A percentile compares a stretch with the other conserved stretches of the same genome.
phyloP scores from a whole-genome alignment of 2,113 vertebrate species.

The Labeo rohita region DNA sequence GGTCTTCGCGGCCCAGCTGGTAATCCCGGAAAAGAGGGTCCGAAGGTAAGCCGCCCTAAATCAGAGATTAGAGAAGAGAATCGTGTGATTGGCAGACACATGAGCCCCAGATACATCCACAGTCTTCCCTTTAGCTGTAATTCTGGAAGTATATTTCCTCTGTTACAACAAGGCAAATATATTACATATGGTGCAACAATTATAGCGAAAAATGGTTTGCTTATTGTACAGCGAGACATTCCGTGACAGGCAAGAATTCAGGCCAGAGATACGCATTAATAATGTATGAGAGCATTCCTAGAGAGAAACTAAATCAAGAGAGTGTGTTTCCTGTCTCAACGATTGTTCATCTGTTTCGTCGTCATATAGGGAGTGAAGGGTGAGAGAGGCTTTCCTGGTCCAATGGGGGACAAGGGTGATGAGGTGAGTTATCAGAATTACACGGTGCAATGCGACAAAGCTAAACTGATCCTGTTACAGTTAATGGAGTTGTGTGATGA shows the following conservation, averaged over 20 bases:
- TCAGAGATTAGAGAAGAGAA: conserved; percentile 2
- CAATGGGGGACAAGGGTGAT: conserved; percentile 90
- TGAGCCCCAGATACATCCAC: neutral
- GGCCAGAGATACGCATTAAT: conserved; percentile 14
- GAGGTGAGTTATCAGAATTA: conserved; percentile 81
- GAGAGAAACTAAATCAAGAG: conserved; percentile 3
- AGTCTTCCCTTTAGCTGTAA: neutral
- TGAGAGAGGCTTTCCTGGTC: conserved; percentile 92
- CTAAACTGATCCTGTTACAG: neutral
- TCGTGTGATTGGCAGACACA: conserved; percentile 8
- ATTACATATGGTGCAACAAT: conserved; percentile 4
- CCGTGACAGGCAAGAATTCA: neutral
- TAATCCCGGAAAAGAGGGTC: conserved; percentile 93
- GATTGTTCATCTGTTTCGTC: conserved; percentile 37
- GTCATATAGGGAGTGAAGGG: conserved; percentile 91
- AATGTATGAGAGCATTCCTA: conserved; percentile 4
- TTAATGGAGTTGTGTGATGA: neutral
- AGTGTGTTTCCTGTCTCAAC: neutral
- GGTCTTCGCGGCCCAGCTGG: conserved; percentile 89
- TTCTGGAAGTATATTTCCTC: neutral
- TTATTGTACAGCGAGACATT: conserved; percentile 25
- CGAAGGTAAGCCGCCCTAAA: conserved; percentile 80
- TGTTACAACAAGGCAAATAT: neutral
- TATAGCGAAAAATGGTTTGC: conserved; percentile 32
- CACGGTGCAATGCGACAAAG: neutral